Conservation (phyloP, 2,113 vertebrate species). For the Zosterops lateralis region DNA sequence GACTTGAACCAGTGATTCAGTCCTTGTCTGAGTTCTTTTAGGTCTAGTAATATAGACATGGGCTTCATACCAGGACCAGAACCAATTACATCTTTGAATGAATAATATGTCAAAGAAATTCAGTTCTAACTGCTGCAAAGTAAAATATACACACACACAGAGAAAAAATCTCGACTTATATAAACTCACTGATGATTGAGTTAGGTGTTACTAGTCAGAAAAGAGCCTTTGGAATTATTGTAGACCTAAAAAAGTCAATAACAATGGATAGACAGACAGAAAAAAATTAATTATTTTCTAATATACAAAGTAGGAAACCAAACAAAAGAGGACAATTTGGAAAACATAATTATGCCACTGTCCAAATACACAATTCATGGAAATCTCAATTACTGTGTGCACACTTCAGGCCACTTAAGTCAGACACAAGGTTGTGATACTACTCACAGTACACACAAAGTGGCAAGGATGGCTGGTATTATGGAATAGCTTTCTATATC, state of each 20-base stretch:
- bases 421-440: background rate
- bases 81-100: background rate
- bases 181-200: background rate
- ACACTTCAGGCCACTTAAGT: background rate
- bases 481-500: background rate
- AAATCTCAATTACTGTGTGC: background rate
- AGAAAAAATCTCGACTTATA: background rate
- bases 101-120: background rate
- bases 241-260: background rate
- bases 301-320: background rate
- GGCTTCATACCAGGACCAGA: background rate
- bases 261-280: background rate
- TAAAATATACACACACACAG: background rate
- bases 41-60: background rate
- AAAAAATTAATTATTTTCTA: background rate
- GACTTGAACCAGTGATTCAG: background rate
- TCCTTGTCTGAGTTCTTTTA: background rate
- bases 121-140: background rate
- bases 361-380: background rate
- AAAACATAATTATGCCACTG: background rate
- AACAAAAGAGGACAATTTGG: background rate
- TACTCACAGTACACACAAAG: background rate
- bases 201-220: background rate
- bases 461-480: background rate
- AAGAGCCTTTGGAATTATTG: background rate